phyloP scores from a whole-genome alignment of 2,113 vertebrate genomes.

The Siphamia tubifer region DNA sequence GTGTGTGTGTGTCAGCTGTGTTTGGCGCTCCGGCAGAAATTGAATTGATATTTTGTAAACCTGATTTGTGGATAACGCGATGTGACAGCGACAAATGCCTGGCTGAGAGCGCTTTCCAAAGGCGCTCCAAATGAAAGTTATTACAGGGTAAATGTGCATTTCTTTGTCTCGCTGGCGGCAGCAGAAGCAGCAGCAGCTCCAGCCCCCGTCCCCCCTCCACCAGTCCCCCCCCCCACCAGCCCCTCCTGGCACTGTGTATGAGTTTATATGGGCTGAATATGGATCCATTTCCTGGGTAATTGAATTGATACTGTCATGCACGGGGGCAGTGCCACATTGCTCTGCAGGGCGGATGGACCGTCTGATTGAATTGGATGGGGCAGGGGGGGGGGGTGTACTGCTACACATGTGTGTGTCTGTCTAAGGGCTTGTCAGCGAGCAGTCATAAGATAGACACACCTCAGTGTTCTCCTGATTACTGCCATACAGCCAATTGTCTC shows the following conservation, averaged over 20 bases:
- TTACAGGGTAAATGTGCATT: constrained; percentile 96
- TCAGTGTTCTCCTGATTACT: constrained; percentile 92
- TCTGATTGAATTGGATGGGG: constrained; percentile 90
- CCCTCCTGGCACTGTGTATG: constrained; percentile 74
- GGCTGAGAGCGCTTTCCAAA: constrained; percentile 97
- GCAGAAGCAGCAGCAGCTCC: too few species aligned
- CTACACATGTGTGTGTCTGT: constrained; percentile 8
- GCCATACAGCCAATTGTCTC: constrained; percentile 85
- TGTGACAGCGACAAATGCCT: constrained; percentile 99
- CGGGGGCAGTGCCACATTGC: constrained; percentile 87
- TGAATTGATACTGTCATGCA: constrained; percentile 97
- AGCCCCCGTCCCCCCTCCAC: too few species aligned
- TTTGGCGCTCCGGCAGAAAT: constrained; percentile 90
- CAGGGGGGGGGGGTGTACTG: constrained; percentile 46
- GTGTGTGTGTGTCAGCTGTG: constrained; percentile 9
- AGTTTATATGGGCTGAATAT: constrained; percentile 91
- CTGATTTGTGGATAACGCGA: constrained; percentile 99
- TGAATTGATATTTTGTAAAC: constrained; percentile 99
- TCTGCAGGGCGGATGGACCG: constrained; percentile 87
- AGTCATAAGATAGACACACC: constrained; percentile 84
- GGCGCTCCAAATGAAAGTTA: constrained; percentile 98
- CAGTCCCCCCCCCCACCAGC: too few species aligned
- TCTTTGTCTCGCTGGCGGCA: constrained; percentile 86
- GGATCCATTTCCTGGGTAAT: constrained; percentile 92
- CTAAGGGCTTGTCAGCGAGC: constrained; percentile 64